phyloP scores from a whole-genome alignment of 35 echinoderm and acorn worm species.

The Ophiothrix spiculata region DNA sequence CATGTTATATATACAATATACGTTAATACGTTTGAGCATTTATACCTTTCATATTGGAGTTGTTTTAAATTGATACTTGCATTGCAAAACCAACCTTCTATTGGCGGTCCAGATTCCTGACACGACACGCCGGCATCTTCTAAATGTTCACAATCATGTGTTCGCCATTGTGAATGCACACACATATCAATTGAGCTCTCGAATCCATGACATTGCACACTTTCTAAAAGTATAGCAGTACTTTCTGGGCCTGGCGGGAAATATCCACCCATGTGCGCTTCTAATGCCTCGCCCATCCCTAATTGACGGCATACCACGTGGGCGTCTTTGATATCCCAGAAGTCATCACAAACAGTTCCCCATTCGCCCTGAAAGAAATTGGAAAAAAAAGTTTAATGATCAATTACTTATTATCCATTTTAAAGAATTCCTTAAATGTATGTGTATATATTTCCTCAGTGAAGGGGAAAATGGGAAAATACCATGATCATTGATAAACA shows the following conservation, averaged over 20 bases:
- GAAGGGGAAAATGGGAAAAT: too few species aligned
- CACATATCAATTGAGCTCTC: not conserved
- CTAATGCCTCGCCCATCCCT: slow-evolving; percentile 16
- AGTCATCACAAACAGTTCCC: slow-evolving; percentile 55
- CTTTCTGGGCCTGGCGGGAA: not conserved
- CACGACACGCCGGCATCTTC: slow-evolving; percentile 43
- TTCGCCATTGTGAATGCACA: not conserved
- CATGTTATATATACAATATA: too few species aligned
- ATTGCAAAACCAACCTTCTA: not conserved
- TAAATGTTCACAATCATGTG: slow-evolving; percentile 27
- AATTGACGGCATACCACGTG: slow-evolving; percentile 48
- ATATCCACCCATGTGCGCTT: not conserved
- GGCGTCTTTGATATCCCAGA: slow-evolving; percentile 31
- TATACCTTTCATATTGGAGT: too few species aligned
- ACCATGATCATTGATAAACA: too few species aligned
- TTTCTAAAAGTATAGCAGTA: slow-evolving; percentile 24
- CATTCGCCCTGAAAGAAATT: slow-evolving; percentile 25
- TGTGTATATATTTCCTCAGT: too few species aligned
- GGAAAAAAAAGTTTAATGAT: too few species aligned
- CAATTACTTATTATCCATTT: too few species aligned
- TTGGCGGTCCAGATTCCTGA: not conserved
- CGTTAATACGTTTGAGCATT: too few species aligned
- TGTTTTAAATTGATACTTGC: too few species aligned
- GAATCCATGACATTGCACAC: not conserved
- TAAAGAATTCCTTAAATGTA: too few species aligned